These are phyloP conservation scores for Dynastes tityus DNA, from an alignment of 2,888 invertebrate genomes.

Conservation along the genomic window DNA sequence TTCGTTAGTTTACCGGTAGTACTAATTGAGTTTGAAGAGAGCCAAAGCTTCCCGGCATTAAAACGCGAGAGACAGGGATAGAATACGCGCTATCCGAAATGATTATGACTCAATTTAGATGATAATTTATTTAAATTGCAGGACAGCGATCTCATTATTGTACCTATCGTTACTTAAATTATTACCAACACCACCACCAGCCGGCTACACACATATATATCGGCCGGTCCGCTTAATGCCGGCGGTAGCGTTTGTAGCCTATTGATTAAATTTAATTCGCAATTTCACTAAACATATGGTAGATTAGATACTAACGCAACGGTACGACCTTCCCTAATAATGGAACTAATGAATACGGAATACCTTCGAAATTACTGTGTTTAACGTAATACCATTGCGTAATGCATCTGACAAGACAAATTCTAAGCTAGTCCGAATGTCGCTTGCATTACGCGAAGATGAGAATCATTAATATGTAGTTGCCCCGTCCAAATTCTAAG, in stretches of 20 bases:
- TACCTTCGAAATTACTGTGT: slow-evolving; percentile 41
- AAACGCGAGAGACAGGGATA: neutral
- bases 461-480: no score
- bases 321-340: slow-evolving; percentile 30
- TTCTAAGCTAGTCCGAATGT: neutral
- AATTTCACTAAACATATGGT: slow-evolving; percentile 40
- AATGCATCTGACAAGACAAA: slow-evolving; percentile 29
- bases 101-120: slow-evolving; percentile 30
- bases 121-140: slow-evolving; percentile 48
- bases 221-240: neutral
- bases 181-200: slow-evolving; percentile 10
- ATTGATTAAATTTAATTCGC: slow-evolving; percentile 48
- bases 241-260: slow-evolving; percentile 16
- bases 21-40: slow-evolving; percentile 12
- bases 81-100: neutral
- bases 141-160: slow-evolving; percentile 41
- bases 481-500: no score
- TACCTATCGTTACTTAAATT: slow-evolving; percentile 46
- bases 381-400: slow-evolving; percentile 39
- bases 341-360: slow-evolving; percentile 46
- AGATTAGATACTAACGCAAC: slow-evolving; percentile 35
- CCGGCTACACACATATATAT: neutral
- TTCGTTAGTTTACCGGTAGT: neutral
- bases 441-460: no score
- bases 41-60: neutral